phyloP scores from a whole-genome alignment of 2,797 vertebrate species.

The Sebastolobus altivelis region DNA sequence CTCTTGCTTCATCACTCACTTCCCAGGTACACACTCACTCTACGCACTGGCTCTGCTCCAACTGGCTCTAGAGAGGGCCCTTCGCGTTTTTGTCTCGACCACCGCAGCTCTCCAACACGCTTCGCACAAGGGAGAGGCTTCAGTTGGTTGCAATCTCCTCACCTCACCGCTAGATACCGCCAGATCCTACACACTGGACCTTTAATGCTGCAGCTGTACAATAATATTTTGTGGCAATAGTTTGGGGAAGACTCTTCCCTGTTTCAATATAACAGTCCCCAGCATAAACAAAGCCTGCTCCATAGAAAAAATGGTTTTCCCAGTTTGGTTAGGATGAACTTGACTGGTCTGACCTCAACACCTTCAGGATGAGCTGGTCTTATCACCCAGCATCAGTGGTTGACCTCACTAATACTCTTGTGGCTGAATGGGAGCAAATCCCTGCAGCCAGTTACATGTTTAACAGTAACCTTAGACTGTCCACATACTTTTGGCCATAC shows the following conservation, averaged over 20 bases:
- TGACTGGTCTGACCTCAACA: neutral
- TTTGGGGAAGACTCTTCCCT: neutral
- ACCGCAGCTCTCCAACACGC: no score
- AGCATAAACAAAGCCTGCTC: neutral
- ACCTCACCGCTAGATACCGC: no score
- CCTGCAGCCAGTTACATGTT: neutral
- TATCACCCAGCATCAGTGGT: neutral
- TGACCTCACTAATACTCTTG: neutral
- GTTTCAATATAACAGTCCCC: neutral
- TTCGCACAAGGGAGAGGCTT: no score
- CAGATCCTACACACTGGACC: no score
- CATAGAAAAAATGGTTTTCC: neutral
- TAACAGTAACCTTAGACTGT: neutral
- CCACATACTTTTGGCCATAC: constrained; percentile 6
- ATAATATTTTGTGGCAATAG: neutral
- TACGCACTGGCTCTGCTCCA: no score
- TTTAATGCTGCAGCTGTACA: neutral
- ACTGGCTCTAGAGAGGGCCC: no score
- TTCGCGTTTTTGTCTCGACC: no score
- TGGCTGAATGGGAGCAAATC: neutral
- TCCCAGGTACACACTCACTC: no score
- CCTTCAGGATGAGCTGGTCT: neutral
- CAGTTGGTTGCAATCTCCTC: no score
- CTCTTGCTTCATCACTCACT: no score
- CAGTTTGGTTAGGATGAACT: neutral